Evolutionary conservation across 2,888 invertebrate species (phyloP), one percentile per base, ranked within the genome.

Genomic region (Bhutanitis thaidina): DNA sequence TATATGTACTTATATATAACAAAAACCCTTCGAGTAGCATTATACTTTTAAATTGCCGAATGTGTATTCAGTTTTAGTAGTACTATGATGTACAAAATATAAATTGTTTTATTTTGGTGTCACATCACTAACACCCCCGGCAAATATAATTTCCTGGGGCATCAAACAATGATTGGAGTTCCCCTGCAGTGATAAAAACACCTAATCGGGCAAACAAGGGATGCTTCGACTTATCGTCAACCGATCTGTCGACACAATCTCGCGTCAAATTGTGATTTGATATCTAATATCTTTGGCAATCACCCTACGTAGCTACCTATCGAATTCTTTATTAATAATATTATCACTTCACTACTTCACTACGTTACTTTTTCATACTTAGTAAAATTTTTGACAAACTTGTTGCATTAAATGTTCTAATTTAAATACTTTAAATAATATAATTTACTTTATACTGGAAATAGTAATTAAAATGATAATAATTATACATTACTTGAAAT

Each of bases 231-330:
- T 71, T 70, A 70, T 71, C 71, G 59, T 37, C 49, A 54, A 63
- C 57, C 61, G 70, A 83, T 80, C 80, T 77, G 74, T 36, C 71
- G 84, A 87, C 87, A 67, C 77, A 73, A 84, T 83, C 80, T 79
- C 69, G 60, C 58, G 62, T 68, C 71, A 73, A 81, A 85, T 83
- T 77, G 86, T 66, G 77, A 86, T 87, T 81, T 85, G 86, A 88
- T 87, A 84, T 74, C 69, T 65, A 62, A 67, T 71, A 74, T 68
- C 69, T 61, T 64, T 56, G 49, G 43, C 57, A 43, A 57, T 57
- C 56, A 55, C 71, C 67, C 57, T 61, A 54, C 67, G 56, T 61
- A 54, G 55, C 53, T 50, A 56, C 61, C 67, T 72, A 58, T 66
- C n/a, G n/a, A 71, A 69, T 72, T 71, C 65, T 65, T 62, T 65